Percentiles rank a stretch among this genome's conserved stretches.
phyloP scores from a whole-genome alignment of 2,797 vertebrate genomes.

The Tauraco hartlaubi region DNA sequence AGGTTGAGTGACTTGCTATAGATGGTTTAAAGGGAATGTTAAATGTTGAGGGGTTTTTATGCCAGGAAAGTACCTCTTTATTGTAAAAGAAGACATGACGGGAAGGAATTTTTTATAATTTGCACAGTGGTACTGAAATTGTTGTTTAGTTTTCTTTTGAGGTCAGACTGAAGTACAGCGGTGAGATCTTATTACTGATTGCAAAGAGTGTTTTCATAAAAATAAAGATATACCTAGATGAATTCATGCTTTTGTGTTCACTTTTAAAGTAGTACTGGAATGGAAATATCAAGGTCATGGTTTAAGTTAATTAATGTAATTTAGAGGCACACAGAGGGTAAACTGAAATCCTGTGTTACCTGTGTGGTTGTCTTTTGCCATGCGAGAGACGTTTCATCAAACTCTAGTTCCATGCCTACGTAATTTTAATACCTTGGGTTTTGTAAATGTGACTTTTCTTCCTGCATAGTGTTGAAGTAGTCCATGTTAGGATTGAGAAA shows the following conservation, averaged over 20 bases:
- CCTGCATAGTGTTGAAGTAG: background rate
- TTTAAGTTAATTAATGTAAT: conserved; percentile 51
- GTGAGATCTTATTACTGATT: conserved; percentile 2
- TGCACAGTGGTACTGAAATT: conserved; percentile 5
- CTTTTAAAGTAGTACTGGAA: conserved; percentile 4
- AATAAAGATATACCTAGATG: background rate
- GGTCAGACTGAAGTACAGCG: background rate
- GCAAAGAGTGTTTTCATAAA: background rate
- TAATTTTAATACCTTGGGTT: background rate
- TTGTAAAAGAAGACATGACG: background rate
- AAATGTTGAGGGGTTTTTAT: background rate
- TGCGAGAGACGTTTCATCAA: background rate
- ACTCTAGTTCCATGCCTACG: background rate
- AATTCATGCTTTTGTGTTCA: conserved; percentile 35
- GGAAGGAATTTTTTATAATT: conserved; percentile 29
- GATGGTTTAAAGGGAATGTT: background rate
- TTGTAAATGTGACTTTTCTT: background rate
- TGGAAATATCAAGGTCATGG: conserved; percentile 30
- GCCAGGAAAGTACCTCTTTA: background rate
- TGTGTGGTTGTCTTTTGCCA: background rate
- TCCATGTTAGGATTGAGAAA: background rate
- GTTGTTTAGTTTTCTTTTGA: conserved; percentile 3
- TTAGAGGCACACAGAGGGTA: conserved; percentile 22
- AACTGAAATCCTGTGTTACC: background rate
- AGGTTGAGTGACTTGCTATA: background rate